Percentiles rank a stretch among this genome's conserved stretches.
phyloP scores from a whole-genome alignment of 2,113 vertebrate species.

The Phrynocephalus versicolor region DNA sequence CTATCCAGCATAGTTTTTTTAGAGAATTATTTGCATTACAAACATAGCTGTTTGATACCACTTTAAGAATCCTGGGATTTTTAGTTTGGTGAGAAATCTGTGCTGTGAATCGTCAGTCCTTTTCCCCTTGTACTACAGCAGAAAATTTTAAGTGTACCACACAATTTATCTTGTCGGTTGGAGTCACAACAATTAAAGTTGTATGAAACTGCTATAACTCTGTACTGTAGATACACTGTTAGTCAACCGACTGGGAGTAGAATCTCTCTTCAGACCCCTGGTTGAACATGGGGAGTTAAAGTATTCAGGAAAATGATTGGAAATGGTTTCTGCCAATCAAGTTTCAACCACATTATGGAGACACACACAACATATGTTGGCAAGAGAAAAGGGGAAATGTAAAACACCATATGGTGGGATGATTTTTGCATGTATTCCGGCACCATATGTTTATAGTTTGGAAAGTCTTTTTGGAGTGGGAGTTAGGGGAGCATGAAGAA shows the following conservation, averaged over 20 bases:
- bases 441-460: constrained; percentile 26
- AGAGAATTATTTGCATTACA: too few species aligned
- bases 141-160: too few species aligned
- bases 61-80: too few species aligned
- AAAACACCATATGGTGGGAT: neutral
- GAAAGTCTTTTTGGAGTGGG: neutral
- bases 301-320: neutral
- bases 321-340: neutral
- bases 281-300: neutral
- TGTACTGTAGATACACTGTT: neutral
- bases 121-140: too few species aligned
- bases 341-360: neutral
- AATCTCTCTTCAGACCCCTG: neutral
- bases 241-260: neutral
- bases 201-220: too few species aligned
- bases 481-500: neutral
- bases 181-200: too few species aligned
- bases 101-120: too few species aligned
- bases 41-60: too few species aligned
- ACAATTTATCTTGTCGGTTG: too few species aligned
- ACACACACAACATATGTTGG: neutral
- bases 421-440: neutral
- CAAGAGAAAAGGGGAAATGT: neutral
- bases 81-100: too few species aligned
- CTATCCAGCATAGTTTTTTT: too few species aligned